Conservation (phyloP, 2,113 vertebrate species). For the Triplophysa dalaica region DNA sequence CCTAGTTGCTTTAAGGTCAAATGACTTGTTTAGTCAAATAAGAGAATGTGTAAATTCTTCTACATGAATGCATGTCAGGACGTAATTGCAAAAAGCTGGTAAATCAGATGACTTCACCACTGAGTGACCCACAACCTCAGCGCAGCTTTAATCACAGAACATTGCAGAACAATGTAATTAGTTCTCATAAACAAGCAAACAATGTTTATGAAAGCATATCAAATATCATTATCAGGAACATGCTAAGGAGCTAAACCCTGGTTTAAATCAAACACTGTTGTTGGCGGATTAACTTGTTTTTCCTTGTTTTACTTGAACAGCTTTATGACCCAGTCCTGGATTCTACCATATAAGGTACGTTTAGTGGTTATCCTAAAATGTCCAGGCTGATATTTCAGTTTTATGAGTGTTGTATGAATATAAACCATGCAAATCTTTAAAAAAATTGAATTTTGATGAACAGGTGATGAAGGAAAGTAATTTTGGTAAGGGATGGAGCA, state of each 20-base stretch:
- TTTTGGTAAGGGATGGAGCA: neutral
- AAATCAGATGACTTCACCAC: slow-evolving; percentile 28
- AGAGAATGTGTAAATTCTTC: neutral
- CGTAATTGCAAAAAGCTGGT: slow-evolving; percentile 29
- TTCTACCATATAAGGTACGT: neutral
- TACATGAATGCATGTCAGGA: neutral
- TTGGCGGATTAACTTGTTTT: neutral
- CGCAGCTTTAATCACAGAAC: neutral
- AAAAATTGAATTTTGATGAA: neutral
- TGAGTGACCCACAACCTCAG: neutral
- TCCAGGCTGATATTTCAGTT: neutral
- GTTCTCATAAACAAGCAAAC: slow-evolving; percentile 17
- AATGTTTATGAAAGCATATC: slow-evolving; percentile 16
- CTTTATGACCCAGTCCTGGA: neutral
- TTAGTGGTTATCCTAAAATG: slow-evolving; percentile 23
- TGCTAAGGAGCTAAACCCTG: neutral
- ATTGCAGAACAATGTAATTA: slow-evolving; percentile 7
- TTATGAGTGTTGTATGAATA: neutral
- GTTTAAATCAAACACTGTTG: neutral
- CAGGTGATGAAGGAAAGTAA: neutral
- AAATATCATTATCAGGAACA: neutral
- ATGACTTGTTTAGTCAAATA: neutral
- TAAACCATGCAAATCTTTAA: slow-evolving; percentile 5
- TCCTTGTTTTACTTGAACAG: neutral
- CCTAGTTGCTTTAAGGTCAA: neutral